Conservation (phyloP, 2,113 vertebrate species). For the Trogon surrucura region DNA sequence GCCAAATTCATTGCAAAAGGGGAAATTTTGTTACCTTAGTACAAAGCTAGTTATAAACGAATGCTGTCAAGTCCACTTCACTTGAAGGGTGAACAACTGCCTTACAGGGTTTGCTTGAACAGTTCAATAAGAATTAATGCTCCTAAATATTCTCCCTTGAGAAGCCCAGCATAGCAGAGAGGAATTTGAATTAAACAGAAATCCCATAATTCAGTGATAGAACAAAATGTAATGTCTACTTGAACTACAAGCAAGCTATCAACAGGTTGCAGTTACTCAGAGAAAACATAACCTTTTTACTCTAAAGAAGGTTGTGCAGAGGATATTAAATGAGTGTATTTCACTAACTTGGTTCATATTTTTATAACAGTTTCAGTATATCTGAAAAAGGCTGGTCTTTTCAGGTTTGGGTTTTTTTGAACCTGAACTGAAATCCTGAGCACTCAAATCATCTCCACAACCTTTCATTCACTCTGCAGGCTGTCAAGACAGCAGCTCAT, state of each 20-base stretch:
- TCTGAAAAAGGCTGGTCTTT: background rate
- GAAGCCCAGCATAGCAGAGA: background rate
- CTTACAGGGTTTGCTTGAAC: background rate
- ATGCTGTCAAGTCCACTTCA: conserved; percentile 48
- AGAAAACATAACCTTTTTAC: background rate
- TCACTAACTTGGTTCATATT: background rate
- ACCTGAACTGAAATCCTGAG: background rate
- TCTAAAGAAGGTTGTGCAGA: background rate
- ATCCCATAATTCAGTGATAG: background rate
- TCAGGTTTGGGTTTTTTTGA: background rate
- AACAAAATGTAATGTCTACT: background rate
- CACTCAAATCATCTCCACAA: background rate
- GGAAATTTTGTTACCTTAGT: background rate
- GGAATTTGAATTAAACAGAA: conserved; percentile 13
- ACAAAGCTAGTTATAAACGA: conserved; percentile 47
- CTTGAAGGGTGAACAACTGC: background rate
- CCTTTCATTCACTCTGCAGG: background rate
- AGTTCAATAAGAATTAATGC: conserved; percentile 11
- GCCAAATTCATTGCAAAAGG: background rate
- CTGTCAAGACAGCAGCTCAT: background rate
- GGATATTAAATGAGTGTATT: background rate
- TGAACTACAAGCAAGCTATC: background rate
- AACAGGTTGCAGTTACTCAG: background rate
- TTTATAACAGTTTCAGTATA: background rate
- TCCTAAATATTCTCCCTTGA: background rate